Evolutionary conservation across 2,888 invertebrate species (phyloP).

Genomic region (Halictus ligatus): DNA sequence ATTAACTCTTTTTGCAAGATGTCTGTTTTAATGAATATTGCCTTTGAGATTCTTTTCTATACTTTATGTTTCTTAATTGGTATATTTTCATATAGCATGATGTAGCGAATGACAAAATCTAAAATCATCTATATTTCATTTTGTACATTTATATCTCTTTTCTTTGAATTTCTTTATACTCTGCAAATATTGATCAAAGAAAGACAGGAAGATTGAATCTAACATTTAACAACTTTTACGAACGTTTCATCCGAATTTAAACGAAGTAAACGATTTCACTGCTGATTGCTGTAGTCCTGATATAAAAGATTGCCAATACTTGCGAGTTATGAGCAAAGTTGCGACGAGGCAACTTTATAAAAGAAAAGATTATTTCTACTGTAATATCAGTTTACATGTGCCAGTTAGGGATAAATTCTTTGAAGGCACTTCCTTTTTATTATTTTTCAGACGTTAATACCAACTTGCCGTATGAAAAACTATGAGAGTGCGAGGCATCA

Average conservation of each 20-base stretch:
- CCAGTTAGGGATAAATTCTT: constrained; percentile 63
- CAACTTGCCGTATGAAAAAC: constrained; percentile 96
- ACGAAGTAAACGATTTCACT: constrained; percentile 36
- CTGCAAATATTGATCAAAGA: constrained; percentile 32
- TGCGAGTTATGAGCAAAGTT: constrained; percentile 38
- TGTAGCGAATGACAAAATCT: constrained; percentile 51
- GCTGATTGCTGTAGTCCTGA: constrained; percentile 32
- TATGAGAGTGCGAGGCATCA: constrained; percentile 88
- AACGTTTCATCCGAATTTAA: constrained; percentile 22
- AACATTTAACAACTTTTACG: constrained; percentile 16
- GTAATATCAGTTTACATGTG: constrained; percentile 51
- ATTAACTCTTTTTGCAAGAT: constrained; percentile 27
- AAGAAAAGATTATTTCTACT: constrained; percentile 15
- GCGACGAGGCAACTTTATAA: background rate
- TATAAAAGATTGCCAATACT: constrained; percentile 37
- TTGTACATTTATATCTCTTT: constrained; percentile 48
- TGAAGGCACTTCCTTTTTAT: constrained; percentile 83
- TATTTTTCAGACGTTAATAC: constrained; percentile 93
- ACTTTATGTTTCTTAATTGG: constrained; percentile 40
- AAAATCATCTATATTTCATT: constrained; percentile 47
- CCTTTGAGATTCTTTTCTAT: constrained; percentile 42
- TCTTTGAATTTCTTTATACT: constrained; percentile 39
- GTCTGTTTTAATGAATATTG: constrained; percentile 31
- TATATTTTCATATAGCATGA: constrained; percentile 65
- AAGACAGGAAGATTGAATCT: constrained; percentile 2